Percentiles rank a stretch among this genome's conserved stretches.
Evolutionary conservation across 2,888 invertebrate species (phyloP).

Genomic region (Amiota minor): DNA sequence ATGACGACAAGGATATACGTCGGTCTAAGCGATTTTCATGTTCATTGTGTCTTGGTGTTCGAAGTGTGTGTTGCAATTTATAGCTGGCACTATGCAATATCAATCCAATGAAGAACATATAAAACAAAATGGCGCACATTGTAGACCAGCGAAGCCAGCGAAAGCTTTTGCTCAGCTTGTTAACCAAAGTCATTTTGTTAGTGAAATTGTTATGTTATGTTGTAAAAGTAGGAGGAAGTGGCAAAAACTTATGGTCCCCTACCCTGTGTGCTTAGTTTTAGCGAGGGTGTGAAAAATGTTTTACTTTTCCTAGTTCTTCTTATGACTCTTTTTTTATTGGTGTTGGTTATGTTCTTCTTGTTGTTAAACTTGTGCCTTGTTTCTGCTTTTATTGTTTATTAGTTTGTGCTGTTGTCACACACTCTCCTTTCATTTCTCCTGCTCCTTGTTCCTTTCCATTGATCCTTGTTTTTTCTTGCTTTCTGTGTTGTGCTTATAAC

Average conservation of each 20-base stretch:
- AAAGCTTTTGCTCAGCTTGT: constrained; percentile 69
- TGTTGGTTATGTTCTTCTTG: constrained; percentile 36
- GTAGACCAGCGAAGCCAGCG: constrained; percentile 76
- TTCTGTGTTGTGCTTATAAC: too few species aligned
- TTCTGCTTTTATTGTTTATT: too few species aligned
- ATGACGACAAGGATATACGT: constrained; percentile 23
- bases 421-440: constrained; percentile 6
- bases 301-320: neutral
- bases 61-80: constrained; percentile 61
- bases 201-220: constrained; percentile 35
- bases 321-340: constrained; percentile 29
- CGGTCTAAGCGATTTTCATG: too few species aligned
- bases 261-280: constrained; percentile 19
- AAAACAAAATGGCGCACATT: constrained; percentile 76
- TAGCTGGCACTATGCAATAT: constrained; percentile 75
- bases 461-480: too few species aligned
- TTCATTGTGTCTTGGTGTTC: constrained; percentile 32
- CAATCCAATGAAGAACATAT: constrained; percentile 75
- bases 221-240: neutral
- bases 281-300: constrained; percentile 17
- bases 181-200: constrained; percentile 67
- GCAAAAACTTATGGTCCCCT: constrained; percentile 12
- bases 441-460: neutral
- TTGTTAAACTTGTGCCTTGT: neutral
- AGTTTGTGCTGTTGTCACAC: neutral